These are phyloP conservation scores for Acholoe squamosa DNA, from an alignment of 2,888 invertebrate genomes.

Conservation along the genomic window DNA sequence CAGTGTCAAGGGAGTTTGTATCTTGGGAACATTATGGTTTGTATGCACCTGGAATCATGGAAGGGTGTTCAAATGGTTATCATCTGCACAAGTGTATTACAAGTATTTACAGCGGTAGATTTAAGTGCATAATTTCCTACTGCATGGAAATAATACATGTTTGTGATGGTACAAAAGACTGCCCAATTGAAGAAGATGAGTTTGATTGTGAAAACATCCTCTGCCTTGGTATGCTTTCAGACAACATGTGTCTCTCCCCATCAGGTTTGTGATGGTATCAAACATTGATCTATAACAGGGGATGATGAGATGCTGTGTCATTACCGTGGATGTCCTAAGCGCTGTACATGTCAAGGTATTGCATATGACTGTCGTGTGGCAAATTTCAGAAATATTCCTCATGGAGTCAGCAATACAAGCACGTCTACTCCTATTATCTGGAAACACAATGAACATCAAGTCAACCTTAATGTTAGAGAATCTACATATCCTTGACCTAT, in stretches of 20 bases:
- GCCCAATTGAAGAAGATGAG: not conserved
- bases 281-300: not conserved
- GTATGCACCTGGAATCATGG: no score
- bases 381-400: not conserved
- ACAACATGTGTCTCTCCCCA: not conserved
- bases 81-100: not conserved
- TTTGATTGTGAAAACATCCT: not conserved
- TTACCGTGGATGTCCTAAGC: not conserved
- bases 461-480: not conserved
- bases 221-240: not conserved
- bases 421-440: not conserved
- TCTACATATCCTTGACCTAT: not conserved
- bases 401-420: not conserved
- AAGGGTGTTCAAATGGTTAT: not conserved
- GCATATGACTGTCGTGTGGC: not conserved
- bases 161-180: not conserved
- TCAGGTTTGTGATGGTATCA: constrained; percentile 6
- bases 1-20: no score
- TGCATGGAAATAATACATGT: not conserved
- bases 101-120: not conserved
- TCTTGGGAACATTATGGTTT: no score
- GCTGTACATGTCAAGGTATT: not conserved
- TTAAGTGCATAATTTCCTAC: not conserved
- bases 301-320: constrained; percentile 20
- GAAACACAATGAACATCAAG: not conserved